Percentiles rank a stretch among this genome's conserved stretches.
phyloP scores from a whole-genome alignment of 2,113 vertebrate species.

The Pipa parva region DNA sequence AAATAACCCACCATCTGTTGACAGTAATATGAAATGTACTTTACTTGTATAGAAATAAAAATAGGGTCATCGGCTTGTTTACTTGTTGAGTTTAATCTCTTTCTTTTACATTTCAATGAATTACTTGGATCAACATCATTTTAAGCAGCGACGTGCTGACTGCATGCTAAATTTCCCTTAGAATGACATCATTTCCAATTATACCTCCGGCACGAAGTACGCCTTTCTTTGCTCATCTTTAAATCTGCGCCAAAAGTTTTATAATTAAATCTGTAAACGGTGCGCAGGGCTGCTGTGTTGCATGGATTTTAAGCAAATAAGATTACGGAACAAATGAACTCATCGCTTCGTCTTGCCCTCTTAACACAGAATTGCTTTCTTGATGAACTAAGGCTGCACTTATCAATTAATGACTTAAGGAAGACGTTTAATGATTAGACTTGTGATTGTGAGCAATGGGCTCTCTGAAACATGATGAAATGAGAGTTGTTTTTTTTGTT shows the following conservation, averaged over 20 bases:
- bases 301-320: slow-evolving; percentile 28
- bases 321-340: slow-evolving; percentile 6
- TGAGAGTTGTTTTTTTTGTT: no score
- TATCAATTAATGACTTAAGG: slow-evolving; percentile 36
- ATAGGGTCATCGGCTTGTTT: slow-evolving; percentile 12
- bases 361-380: slow-evolving; percentile 24
- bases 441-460: slow-evolving; percentile 1
- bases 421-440: slow-evolving; percentile 1
- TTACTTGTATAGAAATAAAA: slow-evolving; percentile 4
- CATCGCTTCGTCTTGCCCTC: slow-evolving; percentile 11
- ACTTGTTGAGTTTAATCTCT: background rate
- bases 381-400: slow-evolving; percentile 8
- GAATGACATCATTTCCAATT: slow-evolving; percentile 34
- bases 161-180: slow-evolving; percentile 35
- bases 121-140: slow-evolving; percentile 39
- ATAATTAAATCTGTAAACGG: slow-evolving; percentile 27
- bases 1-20: no score
- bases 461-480: no score
- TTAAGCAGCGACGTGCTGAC: slow-evolving; percentile 22
- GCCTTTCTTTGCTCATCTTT: slow-evolving; percentile 17
- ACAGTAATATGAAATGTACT: background rate
- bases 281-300: slow-evolving; percentile 4
- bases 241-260: slow-evolving; percentile 20
- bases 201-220: slow-evolving; percentile 8
- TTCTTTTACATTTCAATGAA: slow-evolving; percentile 22